Base-by-base conservation (phyloP, 2,888 invertebrate species). In the Orthonychiurus folsomi region DNA sequence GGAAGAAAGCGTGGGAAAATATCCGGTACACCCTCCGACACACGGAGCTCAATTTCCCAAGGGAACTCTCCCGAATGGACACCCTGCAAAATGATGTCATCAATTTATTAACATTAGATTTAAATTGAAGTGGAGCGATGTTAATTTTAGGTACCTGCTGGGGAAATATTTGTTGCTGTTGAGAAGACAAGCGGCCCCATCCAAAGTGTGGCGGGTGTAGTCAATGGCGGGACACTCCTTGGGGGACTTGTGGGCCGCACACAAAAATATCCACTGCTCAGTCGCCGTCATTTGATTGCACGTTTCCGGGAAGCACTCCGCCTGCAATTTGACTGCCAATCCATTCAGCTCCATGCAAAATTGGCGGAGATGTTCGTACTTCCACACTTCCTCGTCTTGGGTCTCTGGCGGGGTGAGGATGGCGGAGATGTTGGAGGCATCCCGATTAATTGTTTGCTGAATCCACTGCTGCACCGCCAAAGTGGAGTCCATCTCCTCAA, bases 131-230 rank as follows among this genome's bases (percentile, higher is more conserved):
- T 53, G 12, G 48, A 15, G 48, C 48, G 12, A 47, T 47, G 15
- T 47, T 12, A 15, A 54, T 60, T 54, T 28, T 56, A 12, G 74
- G 74, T 80, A 92, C 92, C 93, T 88, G 87, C 96, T 97, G 67
- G 99, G 99, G 80, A 99, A 99, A 80, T 99, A 99, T 84, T 99
- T 97, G 80, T 96, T 97, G 81, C 94, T 96, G 80, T 99, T 99
- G 67, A 99, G 84, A 74, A 99, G 83, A 81, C 96, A 96, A 69
- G 97, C 96, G 69, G 99, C 99, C 37, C 99, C 97, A 80, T 99
- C 99, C 67, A 99, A 81, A 53, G 99, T 99, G 77, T 99, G 99
- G 73, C 99, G 83, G 1, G 97, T 99, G 76, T 99, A 99, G 79
- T 99, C 97, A 77, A 99, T 99, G 60, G 99, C 99, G 63, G 97